These are phyloP conservation scores for Leucoptera coffeella DNA, from an alignment of 2,888 invertebrate species.

Conservation along the genomic window DNA sequence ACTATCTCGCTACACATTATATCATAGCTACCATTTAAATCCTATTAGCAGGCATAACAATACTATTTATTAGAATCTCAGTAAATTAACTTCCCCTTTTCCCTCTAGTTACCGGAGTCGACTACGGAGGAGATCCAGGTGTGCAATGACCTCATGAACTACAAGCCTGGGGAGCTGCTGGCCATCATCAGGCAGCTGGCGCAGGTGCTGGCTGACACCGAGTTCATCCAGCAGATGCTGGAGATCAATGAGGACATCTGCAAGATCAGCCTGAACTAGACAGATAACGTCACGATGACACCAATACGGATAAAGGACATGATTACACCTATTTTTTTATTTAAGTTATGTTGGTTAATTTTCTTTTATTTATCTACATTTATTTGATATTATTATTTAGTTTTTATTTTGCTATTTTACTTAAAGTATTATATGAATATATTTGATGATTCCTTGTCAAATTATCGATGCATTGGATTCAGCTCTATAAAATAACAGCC, in stretches of 20 bases:
- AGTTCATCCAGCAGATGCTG: slow-evolving; percentile 69
- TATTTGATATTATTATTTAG: background rate
- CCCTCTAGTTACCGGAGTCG: slow-evolving; percentile 53
- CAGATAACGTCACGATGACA: slow-evolving; percentile 7
- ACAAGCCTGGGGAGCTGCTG: slow-evolving; percentile 58
- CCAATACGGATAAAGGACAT: background rate
- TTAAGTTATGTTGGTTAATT: too few relatives aligned
- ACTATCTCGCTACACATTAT: too few relatives aligned
- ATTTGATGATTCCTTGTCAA: background rate
- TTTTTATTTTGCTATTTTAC: background rate
- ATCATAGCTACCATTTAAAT: too few relatives aligned
- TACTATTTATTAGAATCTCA: too few relatives aligned
- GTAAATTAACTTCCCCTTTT: background rate
- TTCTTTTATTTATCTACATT: background rate
- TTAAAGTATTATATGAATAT: background rate
- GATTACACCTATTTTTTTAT: slow-evolving; percentile 1
- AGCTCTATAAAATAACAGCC: too few relatives aligned
- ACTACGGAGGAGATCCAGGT: slow-evolving; percentile 56
- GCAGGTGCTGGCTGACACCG: slow-evolving; percentile 60
- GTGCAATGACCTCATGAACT: slow-evolving; percentile 69
- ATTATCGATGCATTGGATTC: too few relatives aligned
- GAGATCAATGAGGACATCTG: slow-evolving; percentile 78
- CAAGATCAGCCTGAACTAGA: slow-evolving; percentile 62
- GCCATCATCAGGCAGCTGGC: slow-evolving; percentile 60
- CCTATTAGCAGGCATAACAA: too few relatives aligned